phyloP scores from a whole-genome alignment of 2,888 invertebrate species.

The Ceramica pisi region DNA sequence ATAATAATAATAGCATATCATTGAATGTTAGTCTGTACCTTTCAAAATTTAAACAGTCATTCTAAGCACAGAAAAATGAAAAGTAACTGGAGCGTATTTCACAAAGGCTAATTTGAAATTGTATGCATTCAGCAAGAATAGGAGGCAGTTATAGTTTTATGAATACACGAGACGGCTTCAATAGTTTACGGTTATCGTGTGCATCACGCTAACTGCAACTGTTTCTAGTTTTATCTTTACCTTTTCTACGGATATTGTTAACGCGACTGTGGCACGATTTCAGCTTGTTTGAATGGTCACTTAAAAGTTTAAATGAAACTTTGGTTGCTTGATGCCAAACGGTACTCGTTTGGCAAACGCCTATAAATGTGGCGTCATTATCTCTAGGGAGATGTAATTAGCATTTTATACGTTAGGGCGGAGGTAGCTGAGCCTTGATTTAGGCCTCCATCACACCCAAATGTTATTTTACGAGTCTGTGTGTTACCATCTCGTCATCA shows the following conservation, averaged over 20 bases:
- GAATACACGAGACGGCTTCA: slow-evolving; percentile 53
- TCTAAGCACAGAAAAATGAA: slow-evolving; percentile 41
- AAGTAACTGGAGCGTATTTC: slow-evolving; percentile 44
- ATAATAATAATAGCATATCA: no score
- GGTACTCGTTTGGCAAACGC: slow-evolving; percentile 55
- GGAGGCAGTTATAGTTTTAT: slow-evolving; percentile 55
- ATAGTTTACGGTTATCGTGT: slow-evolving; percentile 63
- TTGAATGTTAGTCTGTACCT: no score
- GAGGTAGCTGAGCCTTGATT: slow-evolving; percentile 15
- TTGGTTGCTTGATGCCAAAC: slow-evolving; percentile 53
- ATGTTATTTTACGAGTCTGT: slow-evolving; percentile 38
- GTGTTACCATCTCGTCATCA: slow-evolving; percentile 18
- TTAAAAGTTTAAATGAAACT: slow-evolving; percentile 57
- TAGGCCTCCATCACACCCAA: slow-evolving; percentile 29
- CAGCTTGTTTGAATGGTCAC: slow-evolving; percentile 46
- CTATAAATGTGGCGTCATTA: slow-evolving; percentile 51
- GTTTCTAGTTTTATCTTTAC: slow-evolving; percentile 35
- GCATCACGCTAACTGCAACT: slow-evolving; percentile 63
- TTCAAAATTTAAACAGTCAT: slow-evolving; percentile 19
- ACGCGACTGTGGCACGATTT: slow-evolving; percentile 46
- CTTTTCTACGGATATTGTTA: slow-evolving; percentile 27
- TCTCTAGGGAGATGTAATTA: slow-evolving; percentile 47
- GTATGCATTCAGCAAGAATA: slow-evolving; percentile 51
- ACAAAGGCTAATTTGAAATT: slow-evolving; percentile 59
- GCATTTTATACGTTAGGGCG: slow-evolving; percentile 35